A percentile compares a stretch with the other conserved stretches of the same genome.
phyloP scores from a whole-genome alignment of 2,113 vertebrate species.

The Clarias batrachus region DNA sequence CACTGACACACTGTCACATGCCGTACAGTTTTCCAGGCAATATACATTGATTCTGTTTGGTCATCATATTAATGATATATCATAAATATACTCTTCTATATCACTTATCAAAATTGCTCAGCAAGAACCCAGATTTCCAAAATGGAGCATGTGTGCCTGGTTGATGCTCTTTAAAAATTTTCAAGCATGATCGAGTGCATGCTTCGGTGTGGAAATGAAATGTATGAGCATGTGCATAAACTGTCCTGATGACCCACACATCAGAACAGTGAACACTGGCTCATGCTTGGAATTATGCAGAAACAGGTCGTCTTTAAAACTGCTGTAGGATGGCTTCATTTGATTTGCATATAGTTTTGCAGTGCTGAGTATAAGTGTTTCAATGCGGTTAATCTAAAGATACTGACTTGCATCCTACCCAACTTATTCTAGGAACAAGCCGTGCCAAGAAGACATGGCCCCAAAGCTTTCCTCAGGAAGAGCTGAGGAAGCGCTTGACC shows the following conservation, averaged over 20 bases:
- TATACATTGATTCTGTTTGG: neutral
- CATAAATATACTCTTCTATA: too few relatives aligned
- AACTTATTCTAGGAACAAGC: slow-evolving; percentile 77
- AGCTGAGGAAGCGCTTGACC: slow-evolving; percentile 88
- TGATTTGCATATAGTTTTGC: slow-evolving; percentile 13
- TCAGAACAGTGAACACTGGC: neutral
- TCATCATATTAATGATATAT: neutral
- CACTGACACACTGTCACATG: slow-evolving; percentile 29
- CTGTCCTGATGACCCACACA: neutral
- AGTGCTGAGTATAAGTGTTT: neutral
- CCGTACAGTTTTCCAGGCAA: slow-evolving; percentile 59
- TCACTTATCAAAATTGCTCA: slow-evolving; percentile 1
- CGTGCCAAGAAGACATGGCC: slow-evolving; percentile 89
- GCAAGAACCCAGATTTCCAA: neutral
- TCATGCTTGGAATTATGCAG: slow-evolving; percentile 36
- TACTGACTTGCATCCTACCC: slow-evolving; percentile 52
- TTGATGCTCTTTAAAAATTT: slow-evolving; percentile 3
- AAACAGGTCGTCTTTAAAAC: slow-evolving; percentile 5
- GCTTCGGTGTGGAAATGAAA: slow-evolving; percentile 19
- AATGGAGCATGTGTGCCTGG: slow-evolving; percentile 31
- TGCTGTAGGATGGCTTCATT: slow-evolving; percentile 26
- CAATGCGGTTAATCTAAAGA: neutral
- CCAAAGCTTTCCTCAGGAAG: slow-evolving; percentile 85
- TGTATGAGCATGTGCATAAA: slow-evolving; percentile 15
- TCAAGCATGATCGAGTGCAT: slow-evolving; percentile 29